phyloP scores from a whole-genome alignment of 1,140 invertebrate species.

The Bombus pascuorum region DNA sequence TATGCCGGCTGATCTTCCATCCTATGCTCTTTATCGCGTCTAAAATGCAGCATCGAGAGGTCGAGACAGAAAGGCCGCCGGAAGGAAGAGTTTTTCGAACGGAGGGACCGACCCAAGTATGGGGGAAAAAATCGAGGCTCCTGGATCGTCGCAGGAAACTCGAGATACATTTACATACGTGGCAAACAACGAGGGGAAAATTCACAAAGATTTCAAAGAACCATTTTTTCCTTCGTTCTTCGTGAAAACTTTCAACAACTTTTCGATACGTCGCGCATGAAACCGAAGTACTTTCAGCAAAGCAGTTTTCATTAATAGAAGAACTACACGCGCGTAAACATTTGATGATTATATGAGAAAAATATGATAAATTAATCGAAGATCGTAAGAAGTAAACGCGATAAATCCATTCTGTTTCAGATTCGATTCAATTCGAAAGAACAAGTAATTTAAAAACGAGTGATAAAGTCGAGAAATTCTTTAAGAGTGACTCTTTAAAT shows the following conservation, averaged over 20 bases:
- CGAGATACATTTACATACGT: conserved; percentile 48
- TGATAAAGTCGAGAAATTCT: no score
- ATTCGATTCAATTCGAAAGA: no score
- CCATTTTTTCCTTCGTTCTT: not conserved
- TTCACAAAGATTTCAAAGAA: not conserved
- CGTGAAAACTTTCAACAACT: not conserved
- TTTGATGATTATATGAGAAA: no score
- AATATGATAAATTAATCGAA: no score
- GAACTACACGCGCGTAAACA: no score
- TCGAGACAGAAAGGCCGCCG: not conserved
- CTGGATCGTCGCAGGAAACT: conserved; percentile 14
- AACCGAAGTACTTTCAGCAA: no score
- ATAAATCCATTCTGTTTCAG: no score
- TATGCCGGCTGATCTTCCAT: conserved; percentile 10
- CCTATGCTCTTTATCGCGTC: conserved; percentile 26
- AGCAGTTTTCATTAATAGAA: no score
- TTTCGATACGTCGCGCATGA: no score
- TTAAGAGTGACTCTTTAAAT: no score
- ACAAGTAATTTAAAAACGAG: no score
- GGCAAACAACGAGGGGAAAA: conserved; percentile 22
- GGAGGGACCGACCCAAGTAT: not conserved
- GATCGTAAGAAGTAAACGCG: no score
- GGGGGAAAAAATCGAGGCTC: conserved; percentile 2
- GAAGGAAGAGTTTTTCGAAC: conserved; percentile 36
- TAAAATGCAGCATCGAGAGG: conserved; percentile 28